Evolutionary conservation across 2,797 vertebrate genomes (phyloP).

Genomic region (Clarias fuscus): DNA sequence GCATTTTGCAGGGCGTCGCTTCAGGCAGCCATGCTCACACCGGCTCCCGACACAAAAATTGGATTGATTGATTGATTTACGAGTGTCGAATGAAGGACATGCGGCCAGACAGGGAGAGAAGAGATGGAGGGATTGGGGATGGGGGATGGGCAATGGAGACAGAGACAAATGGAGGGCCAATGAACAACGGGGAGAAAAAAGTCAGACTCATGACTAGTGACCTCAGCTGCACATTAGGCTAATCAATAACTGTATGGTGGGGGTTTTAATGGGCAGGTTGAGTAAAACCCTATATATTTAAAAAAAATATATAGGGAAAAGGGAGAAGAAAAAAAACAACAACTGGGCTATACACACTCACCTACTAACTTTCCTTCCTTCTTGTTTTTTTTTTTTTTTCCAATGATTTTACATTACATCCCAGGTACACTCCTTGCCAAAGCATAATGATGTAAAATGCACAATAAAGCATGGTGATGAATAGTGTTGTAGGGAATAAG

Average conservation of each 20-base stretch:
- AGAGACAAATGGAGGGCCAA: conserved; percentile 54
- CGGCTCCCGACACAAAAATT: conserved; percentile 36
- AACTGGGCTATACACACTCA: background rate
- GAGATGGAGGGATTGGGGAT: conserved; percentile 12
- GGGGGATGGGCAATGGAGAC: conserved; percentile 41
- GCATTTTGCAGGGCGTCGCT: conserved; percentile 33
- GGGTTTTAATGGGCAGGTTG: background rate
- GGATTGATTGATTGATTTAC: conserved; percentile 57
- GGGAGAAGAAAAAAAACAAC: background rate
- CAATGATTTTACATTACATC: background rate
- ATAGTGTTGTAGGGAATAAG: background rate
- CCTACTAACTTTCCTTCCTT: background rate
- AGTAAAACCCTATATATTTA: background rate
- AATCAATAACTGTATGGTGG: conserved; percentile 45
- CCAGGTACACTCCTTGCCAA: background rate
- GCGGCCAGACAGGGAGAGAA: conserved; percentile 28
- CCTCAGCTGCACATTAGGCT: conserved; percentile 37
- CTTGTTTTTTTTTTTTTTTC: background rate
- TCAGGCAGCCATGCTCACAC: conserved; percentile 36
- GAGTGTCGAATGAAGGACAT: conserved; percentile 55
- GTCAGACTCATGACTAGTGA: conserved; percentile 42
- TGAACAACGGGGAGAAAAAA: conserved; percentile 29
- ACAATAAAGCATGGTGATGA: conserved; percentile 27
- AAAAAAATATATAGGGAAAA: too few relatives aligned
- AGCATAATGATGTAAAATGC: conserved; percentile 14